These are phyloP conservation scores for Dipodomys ordii DNA, from an alignment of 2,113 vertebrate genomes.

Conservation along the genomic window DNA sequence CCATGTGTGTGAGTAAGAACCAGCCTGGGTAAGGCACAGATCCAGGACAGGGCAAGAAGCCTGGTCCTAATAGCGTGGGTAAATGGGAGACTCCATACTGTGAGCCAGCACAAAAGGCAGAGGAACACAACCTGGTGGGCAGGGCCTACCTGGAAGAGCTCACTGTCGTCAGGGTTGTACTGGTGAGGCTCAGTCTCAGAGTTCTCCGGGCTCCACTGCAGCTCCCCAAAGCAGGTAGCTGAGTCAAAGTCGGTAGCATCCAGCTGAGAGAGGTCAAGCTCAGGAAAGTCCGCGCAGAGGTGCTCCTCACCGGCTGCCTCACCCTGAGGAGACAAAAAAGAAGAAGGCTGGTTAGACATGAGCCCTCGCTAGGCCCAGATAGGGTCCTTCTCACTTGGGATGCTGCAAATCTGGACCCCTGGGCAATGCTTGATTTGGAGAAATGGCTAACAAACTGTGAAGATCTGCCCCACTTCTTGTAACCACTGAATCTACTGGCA, in stretches of 20 bases:
- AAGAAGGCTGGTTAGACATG: slow-evolving; percentile 24
- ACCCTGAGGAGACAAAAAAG: slow-evolving; percentile 86
- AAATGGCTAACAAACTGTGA: neutral
- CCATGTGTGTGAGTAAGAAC: rapidly evolving
- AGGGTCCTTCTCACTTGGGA: neutral
- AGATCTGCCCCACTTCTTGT: neutral
- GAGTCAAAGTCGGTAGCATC: slow-evolving; percentile 96
- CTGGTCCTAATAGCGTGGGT: neutral
- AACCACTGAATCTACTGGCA: neutral
- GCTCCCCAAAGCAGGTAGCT: slow-evolving; percentile 93
- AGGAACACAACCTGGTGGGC: neutral
- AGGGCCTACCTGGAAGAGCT: slow-evolving; percentile 94
- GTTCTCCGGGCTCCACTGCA: slow-evolving; percentile 95
- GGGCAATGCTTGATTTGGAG: neutral
- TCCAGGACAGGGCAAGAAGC: neutral
- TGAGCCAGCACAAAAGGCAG: neutral
- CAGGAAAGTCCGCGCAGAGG: slow-evolving; percentile 95
- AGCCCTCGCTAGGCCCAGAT: neutral
- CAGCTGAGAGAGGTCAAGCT: slow-evolving; percentile 98
- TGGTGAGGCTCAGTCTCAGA: slow-evolving; percentile 91
- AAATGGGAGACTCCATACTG: neutral
- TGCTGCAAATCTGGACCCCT: neutral
- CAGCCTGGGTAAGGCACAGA: neutral
- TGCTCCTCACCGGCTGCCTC: slow-evolving; percentile 94
- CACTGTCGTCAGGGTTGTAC: slow-evolving; percentile 92